These are phyloP conservation scores for Drosophila mayri DNA, from an alignment of 1,140 invertebrate genomes.

Conservation along the genomic window DNA sequence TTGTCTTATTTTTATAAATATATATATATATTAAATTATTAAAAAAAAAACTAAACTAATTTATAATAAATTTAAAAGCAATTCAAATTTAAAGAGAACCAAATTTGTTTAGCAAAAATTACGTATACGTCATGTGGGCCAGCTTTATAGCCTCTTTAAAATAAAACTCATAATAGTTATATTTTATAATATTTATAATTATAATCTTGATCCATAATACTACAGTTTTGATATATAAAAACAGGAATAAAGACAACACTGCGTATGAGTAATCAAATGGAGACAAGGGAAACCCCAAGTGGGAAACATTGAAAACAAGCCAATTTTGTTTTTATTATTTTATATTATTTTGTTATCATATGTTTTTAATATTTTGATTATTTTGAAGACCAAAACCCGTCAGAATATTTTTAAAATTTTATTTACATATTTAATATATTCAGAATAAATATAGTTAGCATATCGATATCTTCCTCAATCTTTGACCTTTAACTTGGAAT, in stretches of 20 bases:
- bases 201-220: neutral
- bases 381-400: too few species aligned
- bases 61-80: neutral
- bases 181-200: neutral
- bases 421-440: neutral
- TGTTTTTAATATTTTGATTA: too few species aligned
- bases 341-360: too few species aligned
- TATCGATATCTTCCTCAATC: neutral
- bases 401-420: neutral
- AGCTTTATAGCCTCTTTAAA: neutral
- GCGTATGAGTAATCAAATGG: conserved; percentile 10
- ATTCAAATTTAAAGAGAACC: too few species aligned
- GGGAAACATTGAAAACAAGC: neutral
- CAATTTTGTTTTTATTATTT: too few species aligned
- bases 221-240: neutral
- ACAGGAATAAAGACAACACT: neutral
- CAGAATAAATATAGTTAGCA: neutral
- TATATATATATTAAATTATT: neutral
- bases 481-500: conserved; percentile 26
- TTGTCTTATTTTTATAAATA: neutral
- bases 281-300: neutral
- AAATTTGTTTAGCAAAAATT: neutral
- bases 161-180: neutral
- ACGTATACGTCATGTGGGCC: conserved; percentile 13
- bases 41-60: neutral